Conservation (phyloP, 1,140 invertebrate species). For the Megalonaias nervosa region DNA sequence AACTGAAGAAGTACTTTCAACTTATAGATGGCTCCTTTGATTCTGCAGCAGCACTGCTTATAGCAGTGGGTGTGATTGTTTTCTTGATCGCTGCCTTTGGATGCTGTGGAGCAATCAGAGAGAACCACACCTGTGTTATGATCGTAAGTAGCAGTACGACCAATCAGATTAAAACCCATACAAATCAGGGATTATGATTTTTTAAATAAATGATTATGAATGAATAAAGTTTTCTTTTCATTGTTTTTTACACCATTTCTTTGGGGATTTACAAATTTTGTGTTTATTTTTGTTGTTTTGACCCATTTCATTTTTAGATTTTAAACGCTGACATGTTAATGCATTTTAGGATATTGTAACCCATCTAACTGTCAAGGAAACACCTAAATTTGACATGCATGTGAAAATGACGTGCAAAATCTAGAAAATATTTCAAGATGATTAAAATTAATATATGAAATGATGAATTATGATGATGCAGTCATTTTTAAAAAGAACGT, state of each 20-base stretch:
- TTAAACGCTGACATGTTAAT: no score
- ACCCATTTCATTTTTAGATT: no score
- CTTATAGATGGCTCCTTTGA: slow-evolving; percentile 62
- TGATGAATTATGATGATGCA: no score
- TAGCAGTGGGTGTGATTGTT: slow-evolving; percentile 69
- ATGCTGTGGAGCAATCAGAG: slow-evolving; percentile 69
- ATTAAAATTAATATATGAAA: no score
- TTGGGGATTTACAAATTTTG: no score
- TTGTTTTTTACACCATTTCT: not conserved
- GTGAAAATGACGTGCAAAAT: no score
- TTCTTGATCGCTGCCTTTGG: slow-evolving; percentile 70
- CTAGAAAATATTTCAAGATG: no score
- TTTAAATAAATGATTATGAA: not conserved
- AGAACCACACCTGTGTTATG: slow-evolving; percentile 68
- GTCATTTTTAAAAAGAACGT: no score
- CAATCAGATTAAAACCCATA: not conserved
- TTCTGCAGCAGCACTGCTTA: slow-evolving; percentile 66
- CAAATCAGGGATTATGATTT: not conserved
- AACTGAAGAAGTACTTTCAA: slow-evolving; percentile 63
- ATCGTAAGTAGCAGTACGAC: slow-evolving; percentile 59
- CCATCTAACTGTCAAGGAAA: no score
- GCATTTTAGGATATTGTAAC: no score
- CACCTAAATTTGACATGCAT: no score
- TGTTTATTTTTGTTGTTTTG: not conserved
- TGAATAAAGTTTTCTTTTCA: no score